Evolutionary conservation across 2,113 vertebrate genomes (phyloP), one percentile per base, ranked within the genome.

Genomic region (Dromiciops gliroides): DNA sequence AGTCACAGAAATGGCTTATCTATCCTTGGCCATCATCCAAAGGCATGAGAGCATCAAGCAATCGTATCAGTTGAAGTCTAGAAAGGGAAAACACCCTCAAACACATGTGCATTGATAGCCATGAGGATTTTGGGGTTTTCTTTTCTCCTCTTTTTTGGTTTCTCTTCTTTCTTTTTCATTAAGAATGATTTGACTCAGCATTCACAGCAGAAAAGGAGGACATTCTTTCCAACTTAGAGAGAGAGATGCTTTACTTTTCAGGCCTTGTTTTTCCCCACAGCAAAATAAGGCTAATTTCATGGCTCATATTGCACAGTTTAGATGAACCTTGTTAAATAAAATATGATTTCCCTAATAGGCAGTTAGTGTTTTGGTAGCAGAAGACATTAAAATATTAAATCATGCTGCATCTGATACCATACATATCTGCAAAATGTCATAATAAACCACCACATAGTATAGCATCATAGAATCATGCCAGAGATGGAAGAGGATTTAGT

Each of bases 11-110:
- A 91, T 94, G 31, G 83, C 51, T 90, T 89, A 95, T 94, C 90
- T 94, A 88, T 9, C 89, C 96, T 56, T 92, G 49, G 95, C 75
- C 51, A 50, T 93, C 96, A 37, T 16, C 83, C 28, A 37, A 23
- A 49, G 92, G 91, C 0, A 95, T 52, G 95, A 91, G 96, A 95
- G 0, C 52, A 60, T 95, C 67, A 97, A 95, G 44, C 25, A 83
- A 11, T 89, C 14, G 48, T 50, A 51, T 48, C 49, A 91, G 12
- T 37, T 89, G 50, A 51, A 50, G 10, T 92, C 90, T 0, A 22
- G 37, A 94, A 91, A 8, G 52, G 28, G 37, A 31, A 67, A 60
- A 28, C 9, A 31, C 28, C 8, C 60, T 31, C 60, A 19, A 75
- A 44, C 22, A 75, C 7, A 75, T 22, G n/a, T 75, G 8, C 19